Percentiles rank a stretch among this genome's conserved stretches.
Evolutionary conservation across 1,140 invertebrate genomes (phyloP).

Genomic region (Doryteuthis pealeii): DNA sequence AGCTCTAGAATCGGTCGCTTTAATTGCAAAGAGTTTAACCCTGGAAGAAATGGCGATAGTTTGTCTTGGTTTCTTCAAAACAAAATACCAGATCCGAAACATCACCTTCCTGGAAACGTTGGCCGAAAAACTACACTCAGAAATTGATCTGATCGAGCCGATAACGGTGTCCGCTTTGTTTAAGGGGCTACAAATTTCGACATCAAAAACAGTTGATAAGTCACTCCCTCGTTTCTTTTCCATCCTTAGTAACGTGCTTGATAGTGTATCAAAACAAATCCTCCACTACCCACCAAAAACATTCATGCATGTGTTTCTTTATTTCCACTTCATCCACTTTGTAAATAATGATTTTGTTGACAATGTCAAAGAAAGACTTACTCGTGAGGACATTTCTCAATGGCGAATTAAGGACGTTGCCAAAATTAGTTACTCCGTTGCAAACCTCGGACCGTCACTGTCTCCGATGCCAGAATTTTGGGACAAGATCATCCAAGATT

Average conservation of each 20-base stretch:
- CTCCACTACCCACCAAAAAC: neutral
- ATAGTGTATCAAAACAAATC: neutral
- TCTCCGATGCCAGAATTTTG: neutral
- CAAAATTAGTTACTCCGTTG: neutral
- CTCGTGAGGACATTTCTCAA: neutral
- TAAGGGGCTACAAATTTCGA: neutral
- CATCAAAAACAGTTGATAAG: neutral
- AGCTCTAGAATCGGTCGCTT: neutral
- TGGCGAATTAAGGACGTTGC: neutral
- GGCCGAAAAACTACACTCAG: neutral
- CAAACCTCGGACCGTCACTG: neutral
- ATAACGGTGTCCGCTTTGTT: neutral
- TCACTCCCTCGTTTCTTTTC: neutral
- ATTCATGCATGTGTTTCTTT: conserved; percentile 5
- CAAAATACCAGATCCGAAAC: neutral
- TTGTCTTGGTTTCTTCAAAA: neutral
- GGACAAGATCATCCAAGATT: neutral
- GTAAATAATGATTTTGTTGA: neutral
- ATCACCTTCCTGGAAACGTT: neutral
- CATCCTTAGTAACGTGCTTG: neutral
- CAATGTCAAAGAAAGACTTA: neutral
- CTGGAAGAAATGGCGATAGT: neutral
- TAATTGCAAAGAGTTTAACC: neutral
- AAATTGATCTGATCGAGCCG: neutral
- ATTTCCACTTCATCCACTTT: neutral